Evolutionary conservation across 2,797 vertebrate genomes (phyloP), one percentile per base, ranked within the genome.

Genomic region (Hylomyscus alleni): DNA sequence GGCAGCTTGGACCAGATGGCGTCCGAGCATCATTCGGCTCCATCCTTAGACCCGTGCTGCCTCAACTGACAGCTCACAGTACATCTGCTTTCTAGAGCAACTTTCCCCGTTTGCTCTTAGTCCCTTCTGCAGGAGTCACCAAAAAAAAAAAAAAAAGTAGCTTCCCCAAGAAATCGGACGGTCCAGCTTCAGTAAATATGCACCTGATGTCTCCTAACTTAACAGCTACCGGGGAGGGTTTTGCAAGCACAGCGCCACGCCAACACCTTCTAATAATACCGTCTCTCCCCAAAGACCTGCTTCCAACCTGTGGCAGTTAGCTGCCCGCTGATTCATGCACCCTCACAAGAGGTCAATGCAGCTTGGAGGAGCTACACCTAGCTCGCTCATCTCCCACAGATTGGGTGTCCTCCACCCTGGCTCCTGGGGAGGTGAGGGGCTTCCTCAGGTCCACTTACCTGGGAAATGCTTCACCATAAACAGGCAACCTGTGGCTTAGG

Each of bases 231-330:
- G 1, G 65, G 73, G 83, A 73, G 44, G 3, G 14, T 89, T 97
- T 93, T 96, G 94, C 94, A 86, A 91, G 84, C 67, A 60, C 47
- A 95, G 82, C 44, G 54, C 81, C 82, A 67, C 8, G 3, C 81
- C 77, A 69, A 73, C 85, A 80, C 44, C 77, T 96, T 96, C 93
- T 83, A 85, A 89, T 80, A 96, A 94, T 94, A 84, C 87, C 62
- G 6, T 26, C 73, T 86, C 67, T 92, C 83, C 81, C 94, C 54
- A 34, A 65, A 93, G 94, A 52, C 0, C 1, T 47, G 31, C 69
- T 7, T 1, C 17, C 0, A 26, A 58, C 78, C 86, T 37, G 91
- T 69, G 44, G 78, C 50, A 34, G 52, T 40, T 52, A 73, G 87
- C 72, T 73, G 72, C 94, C 75, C 2, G 50, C 78, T 82, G 96